phyloP scores from a whole-genome alignment of 2,888 invertebrate species.

The Dicycla oo region DNA sequence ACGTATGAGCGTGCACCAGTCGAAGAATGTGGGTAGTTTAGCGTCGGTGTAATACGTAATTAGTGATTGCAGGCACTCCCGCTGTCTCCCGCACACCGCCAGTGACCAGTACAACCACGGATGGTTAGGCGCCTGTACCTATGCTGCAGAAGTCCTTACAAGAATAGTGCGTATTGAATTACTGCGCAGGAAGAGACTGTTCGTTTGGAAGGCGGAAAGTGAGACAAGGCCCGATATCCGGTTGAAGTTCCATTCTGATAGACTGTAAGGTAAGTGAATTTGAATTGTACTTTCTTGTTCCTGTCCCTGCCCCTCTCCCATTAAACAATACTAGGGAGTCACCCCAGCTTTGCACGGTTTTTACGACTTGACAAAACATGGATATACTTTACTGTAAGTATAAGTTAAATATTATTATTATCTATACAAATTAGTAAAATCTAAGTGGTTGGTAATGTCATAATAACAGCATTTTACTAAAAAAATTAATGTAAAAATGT shows the following conservation, averaged over 20 bases:
- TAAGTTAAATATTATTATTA: too few relatives aligned
- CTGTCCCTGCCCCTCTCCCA: not conserved
- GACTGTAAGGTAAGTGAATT: constrained; percentile 15
- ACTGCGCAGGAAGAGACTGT: not conserved
- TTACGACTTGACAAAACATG: too few relatives aligned
- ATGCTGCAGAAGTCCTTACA: not conserved
- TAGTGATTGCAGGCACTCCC: constrained; percentile 1
- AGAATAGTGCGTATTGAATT: not conserved
- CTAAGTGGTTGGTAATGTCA: too few relatives aligned
- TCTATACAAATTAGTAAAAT: too few relatives aligned
- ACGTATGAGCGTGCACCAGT: not conserved
- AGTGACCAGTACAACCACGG: not conserved
- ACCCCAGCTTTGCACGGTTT: too few relatives aligned
- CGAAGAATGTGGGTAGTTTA: constrained; percentile 19
- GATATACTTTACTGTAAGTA: too few relatives aligned
- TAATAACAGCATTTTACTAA: too few relatives aligned
- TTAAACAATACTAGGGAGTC: not conserved
- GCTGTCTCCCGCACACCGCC: too few relatives aligned
- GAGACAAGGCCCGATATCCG: not conserved
- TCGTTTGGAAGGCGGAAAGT: constrained; percentile 7
- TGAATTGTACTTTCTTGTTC: not conserved
- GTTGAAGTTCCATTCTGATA: not conserved
- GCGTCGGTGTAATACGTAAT: not conserved
- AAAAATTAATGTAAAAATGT: too few relatives aligned
- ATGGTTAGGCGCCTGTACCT: not conserved